Percentiles rank a stretch among this genome's conserved stretches.
phyloP scores from a whole-genome alignment of 2,113 vertebrate genomes.

The Tupaia chinensis region DNA sequence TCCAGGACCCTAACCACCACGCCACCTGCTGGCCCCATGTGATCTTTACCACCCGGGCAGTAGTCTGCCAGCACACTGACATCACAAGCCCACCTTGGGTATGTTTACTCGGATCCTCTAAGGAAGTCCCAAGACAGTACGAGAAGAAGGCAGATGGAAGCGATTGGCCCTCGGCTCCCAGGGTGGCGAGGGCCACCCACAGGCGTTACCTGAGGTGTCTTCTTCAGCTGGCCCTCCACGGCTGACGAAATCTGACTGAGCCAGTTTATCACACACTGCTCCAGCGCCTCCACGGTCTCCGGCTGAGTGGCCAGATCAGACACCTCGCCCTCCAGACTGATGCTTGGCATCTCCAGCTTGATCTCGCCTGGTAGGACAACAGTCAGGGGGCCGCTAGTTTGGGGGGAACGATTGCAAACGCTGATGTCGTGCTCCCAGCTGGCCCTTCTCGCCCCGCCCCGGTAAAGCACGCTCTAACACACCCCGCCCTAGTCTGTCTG shows the following conservation, averaged over 20 bases:
- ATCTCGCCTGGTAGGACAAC: slow-evolving; percentile 85
- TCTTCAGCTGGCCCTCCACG: slow-evolving; percentile 89
- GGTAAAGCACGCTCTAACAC: fast-evolving
- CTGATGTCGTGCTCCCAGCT: fast-evolving
- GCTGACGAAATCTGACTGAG: slow-evolving; percentile 90
- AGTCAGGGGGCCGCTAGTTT: neutral
- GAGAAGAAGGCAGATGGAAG: neutral
- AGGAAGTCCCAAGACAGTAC: neutral
- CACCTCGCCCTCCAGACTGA: slow-evolving; percentile 88
- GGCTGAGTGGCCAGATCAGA: slow-evolving; percentile 81
- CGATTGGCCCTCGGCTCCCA: no score
- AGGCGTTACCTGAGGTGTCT: slow-evolving; percentile 91
- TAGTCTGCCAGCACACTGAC: no score
- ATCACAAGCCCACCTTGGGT: neutral
- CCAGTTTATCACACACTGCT: slow-evolving; percentile 93
- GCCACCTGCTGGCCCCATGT: neutral
- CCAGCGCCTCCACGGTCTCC: slow-evolving; percentile 88
- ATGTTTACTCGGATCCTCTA: neutral
- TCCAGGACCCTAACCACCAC: no score
- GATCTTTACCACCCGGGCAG: neutral
- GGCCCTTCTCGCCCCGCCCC: neutral
- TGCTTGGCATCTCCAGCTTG: slow-evolving; percentile 90
- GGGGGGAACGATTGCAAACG: neutral
- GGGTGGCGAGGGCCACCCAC: no score
- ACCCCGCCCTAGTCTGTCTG: neutral